phyloP scores from a whole-genome alignment of 37 sponge, comb jelly and placozoan species.

The Diacarnus erythraeanus region DNA sequence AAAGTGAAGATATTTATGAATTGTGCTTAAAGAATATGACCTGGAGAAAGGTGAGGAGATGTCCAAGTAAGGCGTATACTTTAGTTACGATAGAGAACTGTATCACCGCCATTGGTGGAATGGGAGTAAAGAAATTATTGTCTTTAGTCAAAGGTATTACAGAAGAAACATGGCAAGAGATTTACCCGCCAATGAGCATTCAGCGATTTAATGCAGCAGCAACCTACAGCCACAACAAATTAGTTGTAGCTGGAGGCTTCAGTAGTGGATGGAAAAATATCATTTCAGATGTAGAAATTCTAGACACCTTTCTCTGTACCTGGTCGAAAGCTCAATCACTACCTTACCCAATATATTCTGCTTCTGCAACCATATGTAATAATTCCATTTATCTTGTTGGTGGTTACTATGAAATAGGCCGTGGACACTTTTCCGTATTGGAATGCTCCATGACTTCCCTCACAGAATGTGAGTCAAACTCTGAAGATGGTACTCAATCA shows the following conservation, averaged over 20 bases:
- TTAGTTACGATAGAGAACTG: background rate
- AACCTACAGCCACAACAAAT: background rate
- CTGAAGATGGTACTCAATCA: background rate
- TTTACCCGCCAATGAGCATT: conserved; percentile 7
- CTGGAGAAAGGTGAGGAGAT: background rate
- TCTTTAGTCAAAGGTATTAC: background rate
- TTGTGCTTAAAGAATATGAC: background rate
- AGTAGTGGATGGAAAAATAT: background rate
- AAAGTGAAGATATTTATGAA: background rate
- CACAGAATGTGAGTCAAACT: too few species aligned
- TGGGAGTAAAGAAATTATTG: background rate
- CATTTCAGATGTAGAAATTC: conserved; percentile 1
- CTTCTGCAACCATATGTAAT: background rate
- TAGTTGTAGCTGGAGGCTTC: conserved; percentile 22
- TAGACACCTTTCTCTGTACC: background rate
- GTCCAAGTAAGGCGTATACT: background rate
- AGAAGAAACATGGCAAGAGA: conserved; percentile 1
- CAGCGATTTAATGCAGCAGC: background rate
- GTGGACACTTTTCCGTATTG: background rate
- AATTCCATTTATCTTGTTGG: conserved; percentile 13
- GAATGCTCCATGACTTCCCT: background rate
- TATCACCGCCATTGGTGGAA: conserved; percentile 23
- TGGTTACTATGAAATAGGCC: background rate
- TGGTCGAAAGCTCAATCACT: conserved; percentile 9
- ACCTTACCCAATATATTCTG: conserved; percentile 1